Evolutionary conservation across 2,888 invertebrate genomes (phyloP), one percentile per base, ranked within the genome.

Genomic region (Pachymerium ferrugineum): DNA sequence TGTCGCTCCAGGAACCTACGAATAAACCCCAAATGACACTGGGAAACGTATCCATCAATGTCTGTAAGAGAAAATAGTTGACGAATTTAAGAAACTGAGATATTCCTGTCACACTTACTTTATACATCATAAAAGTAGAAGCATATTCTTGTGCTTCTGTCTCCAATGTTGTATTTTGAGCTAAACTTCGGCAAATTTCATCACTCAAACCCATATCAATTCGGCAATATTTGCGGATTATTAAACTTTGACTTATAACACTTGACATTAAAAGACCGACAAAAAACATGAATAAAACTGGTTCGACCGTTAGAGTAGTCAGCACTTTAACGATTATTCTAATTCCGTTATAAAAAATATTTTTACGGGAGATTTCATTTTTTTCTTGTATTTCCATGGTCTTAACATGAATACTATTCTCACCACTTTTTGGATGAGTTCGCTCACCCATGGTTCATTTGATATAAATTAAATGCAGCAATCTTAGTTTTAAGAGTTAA

Each of bases 1-100:
- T 33, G 71, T 71, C 71, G 38, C 71, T 71, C 71, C 71, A 71
- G 12, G 71, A 38, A 22, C 71, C 71, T 10, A 71, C 12, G 14
- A 71, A 33, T 8, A 71, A 28, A n/a, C 19, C 38, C 14, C 30
- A 22, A n/a, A 71, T 16, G 1, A 71, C 19, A 31, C 28, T 38
- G 6, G 71, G 71, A 71, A 71, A 12, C 2, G 71, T 71, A n/a
- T 38, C 38, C n/a, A 38, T 3, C 3, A 38, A 12, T n/a, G 38
- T 38, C 38, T 33, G 33, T 5, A 33, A 12, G 5, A 33, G 5
- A 33, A 33, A 33, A n/a, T 12, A 38, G 38, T 38, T 3, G 12
- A n/a, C n/a, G 10, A 38, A 2, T n/a, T n/a, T n/a, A n/a, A n/a
- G n/a, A n/a, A n/a, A n/a, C n/a, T n/a, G n/a, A n/a, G n/a, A n/a